Percentiles rank a stretch among this genome's conserved stretches.
These are phyloP conservation scores for Laterallus jamaicensis DNA, from an alignment of 2,113 vertebrate genomes.

Conservation along the genomic window DNA sequence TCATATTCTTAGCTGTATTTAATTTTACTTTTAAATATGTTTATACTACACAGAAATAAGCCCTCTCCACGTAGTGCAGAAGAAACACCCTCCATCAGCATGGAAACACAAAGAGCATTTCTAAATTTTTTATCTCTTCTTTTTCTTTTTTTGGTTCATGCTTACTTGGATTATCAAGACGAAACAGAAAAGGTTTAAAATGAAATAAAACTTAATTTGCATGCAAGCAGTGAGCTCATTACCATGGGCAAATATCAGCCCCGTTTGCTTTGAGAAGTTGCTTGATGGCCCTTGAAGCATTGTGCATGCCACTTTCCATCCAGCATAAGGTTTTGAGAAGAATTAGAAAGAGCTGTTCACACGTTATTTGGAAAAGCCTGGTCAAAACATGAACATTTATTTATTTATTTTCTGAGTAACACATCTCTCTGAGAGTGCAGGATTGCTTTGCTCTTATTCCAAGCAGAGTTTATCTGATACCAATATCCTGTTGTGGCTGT, in stretches of 20 bases:
- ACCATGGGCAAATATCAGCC: constrained; percentile 14
- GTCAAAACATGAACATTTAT: neutral
- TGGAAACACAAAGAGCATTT: neutral
- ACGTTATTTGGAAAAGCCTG: neutral
- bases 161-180: constrained; percentile 35
- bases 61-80: neutral
- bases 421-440: neutral
- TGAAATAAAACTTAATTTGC: constrained; percentile 36
- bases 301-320: constrained; percentile 15
- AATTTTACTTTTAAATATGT: constrained; percentile 36
- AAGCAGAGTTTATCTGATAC: neutral
- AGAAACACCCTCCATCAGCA: neutral
- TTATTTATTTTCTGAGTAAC: neutral
- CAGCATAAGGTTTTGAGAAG: neutral
- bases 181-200: constrained; percentile 32
- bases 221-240: constrained; percentile 20
- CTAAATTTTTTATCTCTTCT: neutral
- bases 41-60: neutral
- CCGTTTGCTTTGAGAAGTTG: constrained; percentile 31
- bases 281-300: neutral
- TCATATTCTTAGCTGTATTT: neutral
- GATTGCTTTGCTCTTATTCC: neutral
- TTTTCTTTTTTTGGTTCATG: neutral
- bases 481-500: neutral
- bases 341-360: neutral